These are phyloP conservation scores for Clarias magur DNA, from an alignment of 2,113 vertebrate species.

Conservation along the genomic window DNA sequence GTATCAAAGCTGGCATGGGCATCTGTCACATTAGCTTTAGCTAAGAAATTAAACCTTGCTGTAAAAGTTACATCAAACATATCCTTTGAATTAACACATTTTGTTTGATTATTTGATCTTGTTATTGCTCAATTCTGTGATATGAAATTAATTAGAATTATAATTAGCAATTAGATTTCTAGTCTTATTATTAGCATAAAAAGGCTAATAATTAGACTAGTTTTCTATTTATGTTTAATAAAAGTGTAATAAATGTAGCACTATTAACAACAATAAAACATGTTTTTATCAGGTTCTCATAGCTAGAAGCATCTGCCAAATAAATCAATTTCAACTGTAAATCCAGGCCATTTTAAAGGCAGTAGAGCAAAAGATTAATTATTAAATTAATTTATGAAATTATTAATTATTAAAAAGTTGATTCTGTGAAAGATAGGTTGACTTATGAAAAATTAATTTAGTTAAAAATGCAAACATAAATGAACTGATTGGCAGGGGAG, in stretches of 20 bases:
- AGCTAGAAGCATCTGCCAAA: neutral
- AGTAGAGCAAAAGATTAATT: neutral
- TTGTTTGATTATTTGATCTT: neutral
- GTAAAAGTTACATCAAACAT: neutral
- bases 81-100: neutral
- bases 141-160: neutral
- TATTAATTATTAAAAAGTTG: neutral
- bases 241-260: neutral
- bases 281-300: neutral
- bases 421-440: neutral
- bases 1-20: neutral
- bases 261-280: neutral
- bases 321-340: neutral
- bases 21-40: neutral
- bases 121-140: neutral
- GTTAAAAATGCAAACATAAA: constrained; percentile 21
- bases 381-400: too few relatives aligned
- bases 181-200: neutral
- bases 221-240: neutral
- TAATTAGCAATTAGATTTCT: neutral
- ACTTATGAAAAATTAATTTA: neutral
- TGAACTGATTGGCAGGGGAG: constrained; percentile 14
- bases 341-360: neutral
- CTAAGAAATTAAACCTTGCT: neutral
- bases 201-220: neutral